Base-by-base conservation (phyloP, 2,797 vertebrate genomes). In the Typhlichthys eigenmanni region DNA sequence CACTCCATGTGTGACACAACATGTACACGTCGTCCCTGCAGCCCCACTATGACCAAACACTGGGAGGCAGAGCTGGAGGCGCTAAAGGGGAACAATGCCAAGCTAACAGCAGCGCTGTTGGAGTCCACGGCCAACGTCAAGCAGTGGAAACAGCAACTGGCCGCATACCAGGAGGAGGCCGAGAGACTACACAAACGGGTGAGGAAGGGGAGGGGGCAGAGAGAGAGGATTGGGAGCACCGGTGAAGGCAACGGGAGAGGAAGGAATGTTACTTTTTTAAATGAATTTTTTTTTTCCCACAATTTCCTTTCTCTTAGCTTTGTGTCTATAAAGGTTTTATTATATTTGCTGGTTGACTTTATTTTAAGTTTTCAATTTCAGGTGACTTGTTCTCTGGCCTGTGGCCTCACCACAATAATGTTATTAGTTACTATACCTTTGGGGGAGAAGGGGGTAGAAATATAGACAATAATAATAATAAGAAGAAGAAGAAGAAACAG, bases 51-150 rank as follows among this genome's bases (percentile, higher is more conserved):
- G 93, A 97, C 94, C 87, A 99, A 99, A 89, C 96, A 99, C 43
- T 99, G 97, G 97, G 97, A 99, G 83, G 97, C 97, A 76, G 97
- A 99, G 86, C 91, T 99, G 82, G 96, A 95, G 72, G 95, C 97
- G 0, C 94, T 99, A 65, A 99, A 99, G 89, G 96, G 96, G 81
- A 98, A 98, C 89, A 99, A 99, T 1, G 96, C 97, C 82, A 98
- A 98, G 72, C 94, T 99, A 80, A 98, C 97, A 11, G 95, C 97
- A 50, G 97, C 97, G 61, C 93, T 99, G 79, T 89, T 98, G 87
- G 97, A 99, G 87, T 98, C 97, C 85, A 99, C 97, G 76, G 97
- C 95, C 92, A 99, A 98, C 0, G 97, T 98, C 72, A 98, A 99
- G 90, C 96, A 98, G 92, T 98, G 97, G 97, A 99, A 99, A 79